These are phyloP conservation scores for Sesia apiformis DNA, from an alignment of 2,888 invertebrate species.

Conservation along the genomic window DNA sequence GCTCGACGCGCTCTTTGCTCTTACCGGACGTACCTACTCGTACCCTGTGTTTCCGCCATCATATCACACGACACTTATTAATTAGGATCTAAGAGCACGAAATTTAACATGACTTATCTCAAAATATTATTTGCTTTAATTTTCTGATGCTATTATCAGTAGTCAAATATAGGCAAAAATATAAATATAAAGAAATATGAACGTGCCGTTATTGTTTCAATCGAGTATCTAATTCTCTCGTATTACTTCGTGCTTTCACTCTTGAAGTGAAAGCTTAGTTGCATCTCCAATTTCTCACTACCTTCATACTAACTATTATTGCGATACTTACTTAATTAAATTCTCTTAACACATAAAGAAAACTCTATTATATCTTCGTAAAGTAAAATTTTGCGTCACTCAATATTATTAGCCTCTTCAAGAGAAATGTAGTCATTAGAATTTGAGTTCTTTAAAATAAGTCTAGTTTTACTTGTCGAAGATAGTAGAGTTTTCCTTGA, in stretches of 20 bases:
- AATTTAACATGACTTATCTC: too few species aligned
- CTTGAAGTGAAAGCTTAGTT: slow-evolving; percentile 26
- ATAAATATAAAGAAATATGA: too few species aligned
- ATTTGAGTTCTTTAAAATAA: slow-evolving; percentile 17
- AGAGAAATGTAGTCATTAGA: slow-evolving; percentile 33
- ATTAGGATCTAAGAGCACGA: not conserved
- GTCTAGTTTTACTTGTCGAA: not conserved
- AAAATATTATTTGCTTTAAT: too few species aligned
- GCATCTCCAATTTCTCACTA: too few species aligned
- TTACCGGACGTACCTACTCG: not conserved
- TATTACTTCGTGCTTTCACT: slow-evolving; percentile 50
- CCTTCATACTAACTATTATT: too few species aligned
- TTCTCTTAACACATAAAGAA: too few species aligned
- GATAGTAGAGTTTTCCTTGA: not conserved
- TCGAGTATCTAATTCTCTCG: slow-evolving; percentile 35
- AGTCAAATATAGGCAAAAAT: too few species aligned
- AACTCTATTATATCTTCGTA: slow-evolving; percentile 2
- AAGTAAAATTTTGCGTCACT: slow-evolving; percentile 22
- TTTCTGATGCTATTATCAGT: too few species aligned
- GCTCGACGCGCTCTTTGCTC: not conserved
- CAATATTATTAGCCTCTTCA: slow-evolving; percentile 36
- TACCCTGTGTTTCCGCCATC: not conserved
- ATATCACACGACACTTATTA: not conserved
- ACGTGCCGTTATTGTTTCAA: slow-evolving; percentile 39
- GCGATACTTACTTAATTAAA: too few species aligned